Base-by-base conservation (phyloP, 2,113 vertebrate species). In the Albula goreensis region DNA sequence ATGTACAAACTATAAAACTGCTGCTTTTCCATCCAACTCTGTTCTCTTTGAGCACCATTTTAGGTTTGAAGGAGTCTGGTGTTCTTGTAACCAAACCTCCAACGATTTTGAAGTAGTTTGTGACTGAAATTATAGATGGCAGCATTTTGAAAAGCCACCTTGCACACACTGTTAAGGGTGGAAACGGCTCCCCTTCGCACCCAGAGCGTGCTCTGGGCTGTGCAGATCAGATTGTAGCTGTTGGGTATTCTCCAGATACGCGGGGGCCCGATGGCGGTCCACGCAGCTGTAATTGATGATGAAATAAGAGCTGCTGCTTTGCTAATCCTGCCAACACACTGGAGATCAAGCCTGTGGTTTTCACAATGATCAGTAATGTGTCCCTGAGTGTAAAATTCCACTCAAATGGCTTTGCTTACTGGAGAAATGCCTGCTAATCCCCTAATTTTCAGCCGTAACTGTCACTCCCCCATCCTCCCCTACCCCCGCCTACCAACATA, bases 271-370 rank as follows among this genome's bases (percentile, higher is more conserved):
- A 70, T 5, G 19, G 63, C 63, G 22, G 15, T 70, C 63, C n/a
- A 31, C 31, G n/a, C 70, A 25, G 70, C 70, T 74, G 22, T 31
- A 31, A 74, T 10, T 74, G 70, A 74, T 74, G 70, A 74, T 74
- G 70, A 74, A 74, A 74, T 74, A 74, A 74, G 70, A 25, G 25
- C 70, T 74, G n/a, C 70, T n/a, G 70, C 70, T 74, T n/a, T n/a
- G 70, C 70, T 74, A 74, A 74, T 74, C 70, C 70, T 74, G 70
- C 70, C n/a, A 74, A 22, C 70, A 74, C 22, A n/a, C n/a, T 74
- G 70, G 70, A 74, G 70, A 74, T 31, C 70, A 74, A 31, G 70
- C 70, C 19, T 74, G 70, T 74, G 70, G 70, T 74, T 74, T 19
- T 31, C 31, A 56, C 53, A 56, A 12, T 12, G 6, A 56, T 6